Evolutionary conservation across 2,888 invertebrate species (phyloP).

Genomic region (Morpho helenor): DNA sequence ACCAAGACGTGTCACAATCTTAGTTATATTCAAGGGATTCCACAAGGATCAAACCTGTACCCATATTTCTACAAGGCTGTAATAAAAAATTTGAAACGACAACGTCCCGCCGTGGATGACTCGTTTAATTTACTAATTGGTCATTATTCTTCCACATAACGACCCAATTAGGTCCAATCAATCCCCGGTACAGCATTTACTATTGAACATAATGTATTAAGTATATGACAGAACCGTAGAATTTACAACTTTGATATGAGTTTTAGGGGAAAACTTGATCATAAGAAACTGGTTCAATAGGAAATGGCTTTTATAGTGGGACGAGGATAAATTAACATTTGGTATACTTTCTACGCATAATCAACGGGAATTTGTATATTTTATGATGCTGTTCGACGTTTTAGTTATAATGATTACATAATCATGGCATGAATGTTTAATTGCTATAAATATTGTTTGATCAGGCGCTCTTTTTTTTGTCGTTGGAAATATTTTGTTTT

Average conservation of each 20-base stretch:
- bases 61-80: constrained; percentile 25
- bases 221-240: constrained; percentile 51
- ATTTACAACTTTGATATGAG: constrained; percentile 45
- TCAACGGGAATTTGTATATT: constrained; percentile 26
- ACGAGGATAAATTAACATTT: constrained; percentile 40
- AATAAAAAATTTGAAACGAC: constrained; percentile 42
- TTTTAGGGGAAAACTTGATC: constrained; percentile 41
- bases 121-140: constrained; percentile 70
- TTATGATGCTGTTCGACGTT: constrained; percentile 17
- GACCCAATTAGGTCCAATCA: constrained; percentile 72
- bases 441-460: not conserved
- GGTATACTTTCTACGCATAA: constrained; percentile 30
- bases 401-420: constrained; percentile 12
- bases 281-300: constrained; percentile 42
- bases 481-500: no score
- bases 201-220: constrained; percentile 36
- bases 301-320: constrained; percentile 41
- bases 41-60: constrained; percentile 23
- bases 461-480: no score
- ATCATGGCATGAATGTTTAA: constrained; percentile 4
- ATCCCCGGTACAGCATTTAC: constrained; percentile 61
- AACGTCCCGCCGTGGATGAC: constrained; percentile 46
- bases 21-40: constrained; percentile 10
- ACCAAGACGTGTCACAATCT: no score
- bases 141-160: constrained; percentile 65